Evolutionary conservation across 2,797 vertebrate genomes (phyloP).

Genomic region (Todus mexicanus): DNA sequence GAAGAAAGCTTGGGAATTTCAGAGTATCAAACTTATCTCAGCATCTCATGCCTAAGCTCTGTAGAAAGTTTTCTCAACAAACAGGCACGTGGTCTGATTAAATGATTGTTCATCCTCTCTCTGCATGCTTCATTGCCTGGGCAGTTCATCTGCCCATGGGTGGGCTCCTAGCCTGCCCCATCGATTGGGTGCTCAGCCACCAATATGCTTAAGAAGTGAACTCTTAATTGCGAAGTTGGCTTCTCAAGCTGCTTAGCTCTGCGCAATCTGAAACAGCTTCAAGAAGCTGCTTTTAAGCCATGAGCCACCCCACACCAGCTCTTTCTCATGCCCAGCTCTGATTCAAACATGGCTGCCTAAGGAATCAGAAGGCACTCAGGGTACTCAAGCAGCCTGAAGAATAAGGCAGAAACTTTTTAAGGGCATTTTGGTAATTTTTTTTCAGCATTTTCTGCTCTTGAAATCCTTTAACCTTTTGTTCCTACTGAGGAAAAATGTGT

Average conservation of each 20-base stretch:
- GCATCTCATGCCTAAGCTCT: background rate
- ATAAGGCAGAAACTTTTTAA: background rate
- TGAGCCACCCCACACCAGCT: background rate
- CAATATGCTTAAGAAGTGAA: background rate
- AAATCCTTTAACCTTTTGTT: conserved; percentile 54
- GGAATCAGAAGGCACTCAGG: background rate
- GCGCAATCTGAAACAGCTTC: background rate
- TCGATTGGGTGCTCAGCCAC: background rate
- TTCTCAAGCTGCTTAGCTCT: background rate
- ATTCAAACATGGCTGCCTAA: background rate
- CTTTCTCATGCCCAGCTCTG: background rate
- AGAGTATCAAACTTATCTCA: background rate
- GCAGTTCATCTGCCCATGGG: background rate
- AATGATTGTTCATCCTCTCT: background rate
- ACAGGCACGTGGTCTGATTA: background rate
- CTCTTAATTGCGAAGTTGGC: background rate
- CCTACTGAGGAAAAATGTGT: conserved; percentile 3
- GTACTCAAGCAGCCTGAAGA: background rate
- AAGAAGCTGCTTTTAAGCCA: background rate
- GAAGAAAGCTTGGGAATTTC: background rate
- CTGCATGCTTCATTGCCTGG: background rate
- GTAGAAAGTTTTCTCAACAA: background rate
- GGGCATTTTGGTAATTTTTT: background rate
- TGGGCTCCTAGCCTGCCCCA: background rate
- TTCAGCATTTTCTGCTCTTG: background rate